Evolutionary conservation across 2,888 invertebrate genomes (phyloP).

Genomic region (Euspilapteryx auroguttella): DNA sequence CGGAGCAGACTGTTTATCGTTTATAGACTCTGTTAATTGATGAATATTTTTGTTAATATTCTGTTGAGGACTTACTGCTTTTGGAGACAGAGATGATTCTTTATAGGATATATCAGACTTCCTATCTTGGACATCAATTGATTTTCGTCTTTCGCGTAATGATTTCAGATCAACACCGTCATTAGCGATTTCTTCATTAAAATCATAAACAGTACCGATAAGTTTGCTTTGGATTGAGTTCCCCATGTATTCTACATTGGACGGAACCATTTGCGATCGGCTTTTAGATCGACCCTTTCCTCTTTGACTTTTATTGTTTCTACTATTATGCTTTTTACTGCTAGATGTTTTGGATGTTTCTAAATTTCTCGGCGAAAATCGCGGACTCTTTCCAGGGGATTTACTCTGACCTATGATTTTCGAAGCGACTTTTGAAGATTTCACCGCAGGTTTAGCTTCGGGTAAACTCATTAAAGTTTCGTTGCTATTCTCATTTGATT

Average conservation of each 20-base stretch:
- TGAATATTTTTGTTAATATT: conserved; percentile 25
- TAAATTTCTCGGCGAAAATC: conserved; percentile 68
- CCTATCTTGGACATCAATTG: conserved; percentile 68
- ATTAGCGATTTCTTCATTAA: conserved; percentile 78
- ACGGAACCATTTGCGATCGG: conserved; percentile 25
- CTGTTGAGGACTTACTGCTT: conserved; percentile 52
- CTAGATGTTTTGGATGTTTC: conserved; percentile 40
- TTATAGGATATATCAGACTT: conserved; percentile 57
- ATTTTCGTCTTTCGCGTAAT: conserved; percentile 76
- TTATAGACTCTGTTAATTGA: conserved; percentile 36
- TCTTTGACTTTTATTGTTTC: conserved; percentile 43
- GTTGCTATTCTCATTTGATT: neutral
- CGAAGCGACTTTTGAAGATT: conserved; percentile 59
- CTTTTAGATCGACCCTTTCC: conserved; percentile 54
- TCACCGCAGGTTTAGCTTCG: conserved; percentile 29
- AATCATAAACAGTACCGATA: conserved; percentile 86
- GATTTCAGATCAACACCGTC: conserved; percentile 78
- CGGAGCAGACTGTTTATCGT: conserved; percentile 50
- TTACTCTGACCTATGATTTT: conserved; percentile 60
- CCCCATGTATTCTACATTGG: conserved; percentile 48
- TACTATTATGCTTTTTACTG: conserved; percentile 23
- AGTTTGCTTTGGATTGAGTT: conserved; percentile 80
- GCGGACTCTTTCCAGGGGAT: conserved; percentile 70
- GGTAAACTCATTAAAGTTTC: conserved; percentile 12
- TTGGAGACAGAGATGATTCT: conserved; percentile 62